Percentiles rank a stretch among this genome's conserved stretches.
phyloP scores from a whole-genome alignment of 2,888 invertebrate genomes.

The Conomelus anceps region DNA sequence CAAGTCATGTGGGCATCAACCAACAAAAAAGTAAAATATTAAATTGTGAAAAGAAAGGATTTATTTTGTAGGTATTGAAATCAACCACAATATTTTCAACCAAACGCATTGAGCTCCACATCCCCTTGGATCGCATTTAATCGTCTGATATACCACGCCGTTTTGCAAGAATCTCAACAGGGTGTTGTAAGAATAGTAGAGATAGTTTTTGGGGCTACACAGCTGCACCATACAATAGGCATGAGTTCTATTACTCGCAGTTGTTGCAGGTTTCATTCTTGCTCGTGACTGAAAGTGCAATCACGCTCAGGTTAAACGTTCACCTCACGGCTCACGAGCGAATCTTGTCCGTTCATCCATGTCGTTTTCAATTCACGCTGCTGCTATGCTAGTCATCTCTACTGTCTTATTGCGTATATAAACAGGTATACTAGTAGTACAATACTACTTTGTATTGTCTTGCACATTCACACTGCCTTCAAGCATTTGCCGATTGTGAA shows the following conservation, averaged over 20 bases:
- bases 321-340: not conserved
- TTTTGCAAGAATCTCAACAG: not conserved
- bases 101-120: not conserved
- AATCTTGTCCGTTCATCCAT: not conserved
- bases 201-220: not conserved
- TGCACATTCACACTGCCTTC: not conserved
- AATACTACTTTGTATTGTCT: not conserved
- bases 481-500: not conserved
- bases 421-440: not conserved
- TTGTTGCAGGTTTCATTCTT: not conserved
- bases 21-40: no score
- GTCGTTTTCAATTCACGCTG: not conserved
- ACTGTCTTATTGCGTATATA: not conserved
- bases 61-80: no score
- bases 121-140: not conserved
- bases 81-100: not conserved
- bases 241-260: not conserved
- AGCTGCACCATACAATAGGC: not conserved
- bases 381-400: not conserved
- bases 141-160: no score
- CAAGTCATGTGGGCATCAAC: no score
- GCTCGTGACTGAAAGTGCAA: constrained; percentile 1
- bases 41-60: no score
- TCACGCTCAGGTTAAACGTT: not conserved
- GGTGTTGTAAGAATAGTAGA: not conserved